These are phyloP conservation scores for Artibeus jamaicensis DNA, from an alignment of 2,797 vertebrate genomes.

Conservation along the genomic window DNA sequence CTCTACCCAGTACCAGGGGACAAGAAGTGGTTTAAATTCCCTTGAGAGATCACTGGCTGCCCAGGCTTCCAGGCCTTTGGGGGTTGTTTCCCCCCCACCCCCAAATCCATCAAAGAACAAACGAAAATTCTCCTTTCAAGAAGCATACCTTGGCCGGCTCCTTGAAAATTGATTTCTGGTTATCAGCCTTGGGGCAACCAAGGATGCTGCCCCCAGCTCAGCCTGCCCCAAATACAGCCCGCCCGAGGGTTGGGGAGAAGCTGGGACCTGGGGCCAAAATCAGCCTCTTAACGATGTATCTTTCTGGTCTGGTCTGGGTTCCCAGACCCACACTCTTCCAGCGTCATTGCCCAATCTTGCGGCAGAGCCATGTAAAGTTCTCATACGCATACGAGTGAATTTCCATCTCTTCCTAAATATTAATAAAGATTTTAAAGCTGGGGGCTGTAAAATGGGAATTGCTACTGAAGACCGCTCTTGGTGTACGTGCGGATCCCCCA, in stretches of 20 bases:
- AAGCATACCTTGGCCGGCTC: not conserved
- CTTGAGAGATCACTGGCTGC: not conserved
- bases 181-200: not conserved
- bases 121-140: conserved; percentile 41
- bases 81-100: not conserved
- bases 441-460: not conserved
- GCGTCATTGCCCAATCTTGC: not conserved
- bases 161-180: conserved; percentile 10
- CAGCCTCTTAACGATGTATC: not conserved
- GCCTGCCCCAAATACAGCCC: not conserved
- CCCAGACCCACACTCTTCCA: not conserved
- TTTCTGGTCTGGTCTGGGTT: not conserved
- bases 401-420: not conserved
- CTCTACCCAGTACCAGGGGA: not conserved
- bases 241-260: accelerated
- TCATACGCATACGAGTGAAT: not conserved
- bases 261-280: not conserved
- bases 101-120: not conserved
- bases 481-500: not conserved
- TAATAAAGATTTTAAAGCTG: conserved; percentile 35
- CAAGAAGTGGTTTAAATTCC: not conserved
- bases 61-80: not conserved
- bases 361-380: not conserved
- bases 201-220: not conserved
- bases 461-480: not conserved